Percentiles rank a stretch among this genome's conserved stretches.
phyloP scores from a whole-genome alignment of 2,113 vertebrate genomes.

The Phrynosoma platyrhinos region DNA sequence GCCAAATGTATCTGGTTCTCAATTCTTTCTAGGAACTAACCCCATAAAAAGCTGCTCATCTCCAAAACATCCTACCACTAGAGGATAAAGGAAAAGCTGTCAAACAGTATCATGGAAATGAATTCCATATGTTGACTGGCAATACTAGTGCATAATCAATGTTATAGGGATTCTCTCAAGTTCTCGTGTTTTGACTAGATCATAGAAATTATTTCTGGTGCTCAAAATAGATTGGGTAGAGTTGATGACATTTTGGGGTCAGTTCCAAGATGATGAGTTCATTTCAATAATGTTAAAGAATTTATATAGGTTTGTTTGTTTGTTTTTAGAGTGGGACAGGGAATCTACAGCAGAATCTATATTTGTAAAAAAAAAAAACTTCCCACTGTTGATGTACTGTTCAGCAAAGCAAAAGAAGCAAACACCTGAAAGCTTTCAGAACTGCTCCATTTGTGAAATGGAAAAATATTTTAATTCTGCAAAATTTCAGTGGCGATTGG shows the following conservation, averaged over 20 bases:
- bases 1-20: neutral
- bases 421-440: neutral
- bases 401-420: neutral
- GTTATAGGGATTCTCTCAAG: neutral
- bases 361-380: neutral
- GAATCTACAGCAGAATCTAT: no score
- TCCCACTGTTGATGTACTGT: neutral
- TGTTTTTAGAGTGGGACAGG: neutral
- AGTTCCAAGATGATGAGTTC: neutral
- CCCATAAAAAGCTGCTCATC: neutral
- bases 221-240: neutral
- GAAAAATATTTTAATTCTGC: no score
- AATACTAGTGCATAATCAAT: neutral
- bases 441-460: constrained; percentile 11
- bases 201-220: neutral
- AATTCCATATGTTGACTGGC: neutral
- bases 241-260: constrained; percentile 3
- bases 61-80: neutral
- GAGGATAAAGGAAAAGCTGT: neutral
- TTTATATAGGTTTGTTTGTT: neutral
- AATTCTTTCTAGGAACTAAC: neutral
- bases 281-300: constrained; percentile 16
- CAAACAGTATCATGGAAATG: neutral
- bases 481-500: neutral
- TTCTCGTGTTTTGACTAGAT: neutral